Conservation (phyloP, 2,888 invertebrate genomes). For the Caradrina kadenii region DNA sequence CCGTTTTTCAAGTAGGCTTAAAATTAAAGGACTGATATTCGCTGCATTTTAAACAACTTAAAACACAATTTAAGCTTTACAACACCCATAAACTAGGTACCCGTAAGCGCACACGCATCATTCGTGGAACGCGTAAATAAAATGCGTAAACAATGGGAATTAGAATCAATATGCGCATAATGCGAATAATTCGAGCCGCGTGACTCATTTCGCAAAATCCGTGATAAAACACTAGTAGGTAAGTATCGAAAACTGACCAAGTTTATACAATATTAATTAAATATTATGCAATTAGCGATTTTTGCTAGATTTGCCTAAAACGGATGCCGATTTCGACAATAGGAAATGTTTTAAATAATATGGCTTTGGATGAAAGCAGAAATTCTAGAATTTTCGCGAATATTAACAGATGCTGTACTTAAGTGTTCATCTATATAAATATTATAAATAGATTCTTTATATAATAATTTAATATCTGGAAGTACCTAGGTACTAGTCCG, state of each 20-base stretch:
- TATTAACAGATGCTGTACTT: too few species aligned
- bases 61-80: constrained; percentile 29
- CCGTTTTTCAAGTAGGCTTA: background rate
- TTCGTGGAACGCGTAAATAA: constrained; percentile 67
- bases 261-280: constrained; percentile 36
- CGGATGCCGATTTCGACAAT: constrained; percentile 20
- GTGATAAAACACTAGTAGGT: constrained; percentile 37
- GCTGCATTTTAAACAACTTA: background rate
- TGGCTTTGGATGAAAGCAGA: too few species aligned
- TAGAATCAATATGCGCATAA: constrained; percentile 67
- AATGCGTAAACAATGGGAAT: constrained; percentile 69
- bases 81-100: constrained; percentile 28
- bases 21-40: too few species aligned
- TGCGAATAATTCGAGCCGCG: constrained; percentile 52
- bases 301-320: constrained; percentile 19
- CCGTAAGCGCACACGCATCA: constrained; percentile 32
- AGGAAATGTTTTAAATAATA: background rate
- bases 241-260: constrained; percentile 34
- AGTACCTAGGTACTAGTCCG: too few species aligned
- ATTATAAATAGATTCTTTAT: too few species aligned
- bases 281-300: constrained; percentile 30
- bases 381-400: too few species aligned
- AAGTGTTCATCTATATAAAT: too few species aligned
- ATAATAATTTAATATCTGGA: too few species aligned
- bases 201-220: constrained; percentile 60